phyloP scores from a whole-genome alignment of 2,113 vertebrate species.

The Actenoides hombroni region DNA sequence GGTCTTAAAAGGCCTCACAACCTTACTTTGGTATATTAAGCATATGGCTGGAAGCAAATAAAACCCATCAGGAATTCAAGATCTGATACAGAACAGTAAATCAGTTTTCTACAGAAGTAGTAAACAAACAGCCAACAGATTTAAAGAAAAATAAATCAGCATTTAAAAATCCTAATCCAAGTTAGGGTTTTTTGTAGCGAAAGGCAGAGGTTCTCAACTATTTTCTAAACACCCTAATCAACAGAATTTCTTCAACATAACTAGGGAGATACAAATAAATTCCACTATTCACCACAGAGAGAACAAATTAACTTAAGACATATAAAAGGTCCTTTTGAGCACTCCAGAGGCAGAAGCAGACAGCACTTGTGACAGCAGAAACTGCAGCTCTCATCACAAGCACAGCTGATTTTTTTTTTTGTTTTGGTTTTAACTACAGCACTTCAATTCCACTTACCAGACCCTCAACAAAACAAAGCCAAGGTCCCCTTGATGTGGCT shows the following conservation, averaged over 20 bases:
- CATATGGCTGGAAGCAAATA: background rate
- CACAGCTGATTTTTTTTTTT: background rate
- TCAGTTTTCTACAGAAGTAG: background rate
- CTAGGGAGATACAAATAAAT: background rate
- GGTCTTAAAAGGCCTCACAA: background rate
- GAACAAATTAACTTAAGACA: background rate
- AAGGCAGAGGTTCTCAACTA: background rate
- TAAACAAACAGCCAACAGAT: background rate
- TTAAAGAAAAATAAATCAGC: background rate
- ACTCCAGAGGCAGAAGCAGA: background rate
- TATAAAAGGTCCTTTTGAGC: background rate
- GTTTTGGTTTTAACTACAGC: background rate
- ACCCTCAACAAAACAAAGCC: background rate
- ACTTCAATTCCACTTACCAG: background rate
- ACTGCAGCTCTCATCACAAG: background rate
- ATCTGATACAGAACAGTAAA: background rate
- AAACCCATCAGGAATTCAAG: background rate
- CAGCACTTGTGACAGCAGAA: background rate
- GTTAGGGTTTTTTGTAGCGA: accelerated
- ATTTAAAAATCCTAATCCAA: background rate
- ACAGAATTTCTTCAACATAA: background rate
- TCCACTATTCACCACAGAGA: background rate
- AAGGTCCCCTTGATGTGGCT: background rate
- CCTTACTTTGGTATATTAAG: background rate
- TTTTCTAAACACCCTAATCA: background rate